These are phyloP conservation scores for Mycteria americana DNA, from an alignment of 2,797 vertebrate genomes.

Conservation along the genomic window DNA sequence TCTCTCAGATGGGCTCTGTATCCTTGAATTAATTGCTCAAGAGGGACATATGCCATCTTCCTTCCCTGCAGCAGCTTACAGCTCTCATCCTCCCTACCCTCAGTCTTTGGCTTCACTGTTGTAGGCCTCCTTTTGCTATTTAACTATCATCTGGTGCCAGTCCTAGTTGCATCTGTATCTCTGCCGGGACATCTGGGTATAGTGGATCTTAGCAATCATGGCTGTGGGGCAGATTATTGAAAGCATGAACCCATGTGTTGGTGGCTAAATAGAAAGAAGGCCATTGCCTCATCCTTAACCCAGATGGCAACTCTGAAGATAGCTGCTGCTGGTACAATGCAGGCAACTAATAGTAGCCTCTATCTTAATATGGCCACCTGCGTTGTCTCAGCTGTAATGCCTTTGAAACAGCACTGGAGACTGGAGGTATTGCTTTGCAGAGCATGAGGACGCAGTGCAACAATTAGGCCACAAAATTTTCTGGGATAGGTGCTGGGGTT, in stretches of 20 bases:
- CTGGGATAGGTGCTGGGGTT: not conserved
- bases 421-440: not conserved
- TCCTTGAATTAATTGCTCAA: not conserved
- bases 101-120: not conserved
- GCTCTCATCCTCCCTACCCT: not conserved
- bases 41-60: not conserved
- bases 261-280: not conserved
- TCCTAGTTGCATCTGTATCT: not conserved
- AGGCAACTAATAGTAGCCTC: not conserved
- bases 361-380: not conserved
- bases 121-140: not conserved
- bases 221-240: not conserved
- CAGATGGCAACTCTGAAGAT: not conserved
- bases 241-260: not conserved
- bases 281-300: not conserved
- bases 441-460: not conserved
- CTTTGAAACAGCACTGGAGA: not conserved
- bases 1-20: not conserved
- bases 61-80: not conserved
- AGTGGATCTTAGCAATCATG: not conserved
- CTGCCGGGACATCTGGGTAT: not conserved
- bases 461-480: not conserved
- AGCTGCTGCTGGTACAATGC: not conserved
- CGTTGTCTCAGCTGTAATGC: not conserved
- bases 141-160: not conserved